Base-by-base conservation (phyloP, 2,888 invertebrate genomes). In the Lacanobia wlatinum region DNA sequence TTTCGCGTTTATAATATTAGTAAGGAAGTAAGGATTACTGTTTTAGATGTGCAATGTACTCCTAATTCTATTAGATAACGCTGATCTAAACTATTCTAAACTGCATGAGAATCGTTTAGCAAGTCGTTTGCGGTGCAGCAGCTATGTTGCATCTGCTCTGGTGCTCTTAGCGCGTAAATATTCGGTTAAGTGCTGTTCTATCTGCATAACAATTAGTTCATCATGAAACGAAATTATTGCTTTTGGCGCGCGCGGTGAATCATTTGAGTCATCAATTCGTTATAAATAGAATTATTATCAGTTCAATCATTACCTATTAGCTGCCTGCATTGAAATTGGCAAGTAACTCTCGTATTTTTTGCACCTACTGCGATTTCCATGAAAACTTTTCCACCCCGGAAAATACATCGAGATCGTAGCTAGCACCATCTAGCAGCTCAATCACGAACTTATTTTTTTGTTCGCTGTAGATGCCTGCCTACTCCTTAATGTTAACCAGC, bases 121-220 rank as follows among this genome's bases (percentile, higher is more conserved):
- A 59, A 16, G 3, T 70, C 61, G 58, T 79, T 79, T 52, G 79
- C 34, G 79, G 79, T 68, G 2, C 58, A 12, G 38, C 52, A 23
- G 48, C 56, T 34, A n/a, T 58, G 53, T n/a, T 61, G 63, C 76
- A 50, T 81, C 76, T 76, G 79, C 43, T 63, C 14, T 18, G 56
- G 16, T 28, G 48, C 34, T 21, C 7, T n/a, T 18, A 8, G 4
- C 12, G 34, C 40, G 61, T 53, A 52, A 68, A 64, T 65, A 73
- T 28, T 48, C 38, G n/a, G 73, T 28, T 50, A 28, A 62, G 73
- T 59, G 62, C 16, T 38, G 38, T 46, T 14, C 62, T 65, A 56
- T 73, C 55, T 65, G 38, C 12, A 34, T 73, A 23, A 53, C 16
- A 23, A 50, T 72, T 65, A 65, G 10, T 53, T 65, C 16, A 34